These are phyloP conservation scores for Junco hyemalis DNA, from an alignment of 2,113 vertebrate genomes.

Conservation along the genomic window DNA sequence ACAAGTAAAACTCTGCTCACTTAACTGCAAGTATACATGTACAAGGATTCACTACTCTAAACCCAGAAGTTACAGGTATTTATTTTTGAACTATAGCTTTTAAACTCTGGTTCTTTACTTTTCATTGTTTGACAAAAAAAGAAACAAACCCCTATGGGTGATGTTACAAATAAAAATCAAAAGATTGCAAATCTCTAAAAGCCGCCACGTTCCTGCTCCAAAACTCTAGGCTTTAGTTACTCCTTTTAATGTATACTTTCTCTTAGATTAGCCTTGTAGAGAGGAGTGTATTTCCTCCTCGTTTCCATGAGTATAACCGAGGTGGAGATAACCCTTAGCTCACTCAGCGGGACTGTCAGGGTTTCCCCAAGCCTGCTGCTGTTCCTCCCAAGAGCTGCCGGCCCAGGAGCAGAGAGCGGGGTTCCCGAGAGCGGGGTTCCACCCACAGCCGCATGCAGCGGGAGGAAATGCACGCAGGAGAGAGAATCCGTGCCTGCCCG, in stretches of 20 bases:
- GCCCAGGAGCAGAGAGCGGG: neutral
- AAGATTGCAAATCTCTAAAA: neutral
- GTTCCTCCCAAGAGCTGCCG: neutral
- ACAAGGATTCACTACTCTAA: neutral
- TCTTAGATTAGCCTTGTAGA: neutral
- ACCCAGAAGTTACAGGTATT: neutral
- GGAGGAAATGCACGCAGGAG: neutral
- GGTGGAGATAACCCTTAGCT: neutral
- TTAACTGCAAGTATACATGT: neutral
- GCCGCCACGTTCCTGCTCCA: neutral
- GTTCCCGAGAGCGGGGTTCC: neutral
- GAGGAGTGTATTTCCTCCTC: neutral
- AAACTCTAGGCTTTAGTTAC: neutral
- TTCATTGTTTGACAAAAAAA: neutral
- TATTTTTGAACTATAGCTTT: neutral
- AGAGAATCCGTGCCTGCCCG: neutral
- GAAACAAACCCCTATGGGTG: neutral
- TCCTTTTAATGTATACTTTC: neutral
- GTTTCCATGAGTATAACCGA: neutral
- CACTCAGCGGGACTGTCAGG: fast-evolving
- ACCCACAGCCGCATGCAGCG: neutral
- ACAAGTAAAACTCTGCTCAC: neutral
- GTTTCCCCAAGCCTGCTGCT: neutral
- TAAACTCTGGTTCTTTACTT: neutral
- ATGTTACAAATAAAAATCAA: neutral